Conservation (phyloP, 2,797 vertebrate species). For the Melanotaenia pygmaea region DNA sequence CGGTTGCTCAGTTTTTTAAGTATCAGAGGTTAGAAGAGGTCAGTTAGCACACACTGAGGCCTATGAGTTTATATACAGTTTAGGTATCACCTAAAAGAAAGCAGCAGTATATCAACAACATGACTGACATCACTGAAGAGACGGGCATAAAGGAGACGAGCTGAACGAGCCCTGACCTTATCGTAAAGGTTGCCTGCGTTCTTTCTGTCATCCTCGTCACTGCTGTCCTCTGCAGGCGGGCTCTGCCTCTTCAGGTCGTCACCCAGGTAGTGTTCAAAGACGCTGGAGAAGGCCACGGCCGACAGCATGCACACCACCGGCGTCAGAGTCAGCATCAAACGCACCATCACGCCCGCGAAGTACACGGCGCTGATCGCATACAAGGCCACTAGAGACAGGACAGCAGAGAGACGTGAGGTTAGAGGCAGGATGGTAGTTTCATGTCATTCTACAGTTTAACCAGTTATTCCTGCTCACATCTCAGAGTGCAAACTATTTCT, state of each 20-base stretch:
- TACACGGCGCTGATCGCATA: slow-evolving; percentile 98
- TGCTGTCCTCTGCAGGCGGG: slow-evolving; percentile 95
- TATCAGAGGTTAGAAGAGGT: too few species aligned
- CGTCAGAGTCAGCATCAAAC: slow-evolving; percentile 97
- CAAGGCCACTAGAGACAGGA: slow-evolving; percentile 86
- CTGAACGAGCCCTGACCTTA: slow-evolving; percentile 79
- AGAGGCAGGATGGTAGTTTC: too few species aligned
- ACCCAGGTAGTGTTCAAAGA: slow-evolving; percentile 98
- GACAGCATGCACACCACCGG: slow-evolving; percentile 99
- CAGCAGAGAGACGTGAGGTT: background rate
- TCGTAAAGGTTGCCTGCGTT: slow-evolving; percentile 96
- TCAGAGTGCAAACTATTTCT: too few species aligned
- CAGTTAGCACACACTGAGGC: too few species aligned
- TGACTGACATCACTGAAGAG: too few species aligned
- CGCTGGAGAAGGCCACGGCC: slow-evolving; percentile 97
- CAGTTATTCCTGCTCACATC: too few species aligned
- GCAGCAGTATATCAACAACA: too few species aligned
- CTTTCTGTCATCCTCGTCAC: slow-evolving; percentile 97
- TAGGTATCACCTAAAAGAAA: too few species aligned
- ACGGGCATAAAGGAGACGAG: too few species aligned
- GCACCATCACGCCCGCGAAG: slow-evolving; percentile 98
- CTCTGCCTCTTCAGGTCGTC: slow-evolving; percentile 97
- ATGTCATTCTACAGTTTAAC: too few species aligned
- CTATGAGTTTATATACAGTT: too few species aligned
- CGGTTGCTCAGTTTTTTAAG: too few species aligned